These are phyloP conservation scores for Recurvirostra avosetta DNA, from an alignment of 2,113 vertebrate species.

Conservation along the genomic window DNA sequence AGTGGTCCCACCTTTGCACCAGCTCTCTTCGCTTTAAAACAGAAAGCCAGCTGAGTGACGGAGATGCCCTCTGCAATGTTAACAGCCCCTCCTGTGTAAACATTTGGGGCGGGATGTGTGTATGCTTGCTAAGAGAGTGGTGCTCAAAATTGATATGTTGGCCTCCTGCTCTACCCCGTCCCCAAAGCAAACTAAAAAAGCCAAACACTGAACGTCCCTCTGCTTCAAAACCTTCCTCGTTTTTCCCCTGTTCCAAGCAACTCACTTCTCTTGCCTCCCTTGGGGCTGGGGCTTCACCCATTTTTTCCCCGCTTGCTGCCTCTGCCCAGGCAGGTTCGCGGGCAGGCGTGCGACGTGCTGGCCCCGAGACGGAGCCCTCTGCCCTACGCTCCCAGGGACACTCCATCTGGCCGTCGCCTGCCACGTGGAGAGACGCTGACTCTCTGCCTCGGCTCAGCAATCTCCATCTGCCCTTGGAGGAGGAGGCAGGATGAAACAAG, in stretches of 20 bases:
- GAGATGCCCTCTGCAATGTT: not conserved
- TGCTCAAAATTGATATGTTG: not conserved
- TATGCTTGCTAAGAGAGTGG: not conserved
- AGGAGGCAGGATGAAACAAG: not conserved
- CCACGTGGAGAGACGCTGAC: not conserved
- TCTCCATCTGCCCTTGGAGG: not conserved
- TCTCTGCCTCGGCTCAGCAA: not conserved
- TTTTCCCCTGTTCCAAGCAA: not conserved
- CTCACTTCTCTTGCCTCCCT: too few relatives aligned
- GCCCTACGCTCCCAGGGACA: too few relatives aligned
- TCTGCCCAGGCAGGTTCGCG: not conserved
- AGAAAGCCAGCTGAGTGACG: not conserved
- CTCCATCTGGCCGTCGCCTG: too few relatives aligned
- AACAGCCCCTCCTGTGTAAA: not conserved
- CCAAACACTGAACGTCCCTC: not conserved
- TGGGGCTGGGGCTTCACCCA: not conserved
- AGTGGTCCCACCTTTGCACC: not conserved
- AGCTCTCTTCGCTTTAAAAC: not conserved
- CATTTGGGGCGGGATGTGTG: accelerated
- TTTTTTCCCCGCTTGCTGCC: not conserved
- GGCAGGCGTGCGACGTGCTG: not conserved
- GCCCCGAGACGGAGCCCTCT: too few relatives aligned
- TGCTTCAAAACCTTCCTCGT: not conserved
- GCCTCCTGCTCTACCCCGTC: not conserved
- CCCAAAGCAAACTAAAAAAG: not conserved